Base-by-base conservation (phyloP, 2,888 invertebrate genomes). In the Vanessa cardui region DNA sequence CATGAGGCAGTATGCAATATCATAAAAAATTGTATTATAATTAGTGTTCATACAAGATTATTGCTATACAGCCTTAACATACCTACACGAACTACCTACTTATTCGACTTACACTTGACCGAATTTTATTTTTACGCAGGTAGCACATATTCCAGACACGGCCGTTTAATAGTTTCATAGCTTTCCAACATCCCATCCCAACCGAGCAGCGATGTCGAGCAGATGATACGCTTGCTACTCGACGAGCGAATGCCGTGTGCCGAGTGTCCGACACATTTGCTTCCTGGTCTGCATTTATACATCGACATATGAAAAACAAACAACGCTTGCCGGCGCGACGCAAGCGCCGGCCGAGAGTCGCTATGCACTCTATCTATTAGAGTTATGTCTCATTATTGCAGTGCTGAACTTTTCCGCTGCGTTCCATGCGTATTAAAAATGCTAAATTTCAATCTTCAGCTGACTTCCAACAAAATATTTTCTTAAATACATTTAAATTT, bases 271-370 rank as follows among this genome's bases (percentile, higher is more conserved):
- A 73, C 73, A 69, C 70, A 76, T 77, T 54, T 70, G 80, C 87
- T 89, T 90, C 90, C 89, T 88, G 85, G 86, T 87, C 84, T 83
- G 82, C 89, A 90, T 90, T 91, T 90, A 91, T 89, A 89, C 82
- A 83, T 85, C 84, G 86, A 87, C 88, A 86, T 77, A 80, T 84
- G 85, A 89, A 92, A 91, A 92, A 90, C 87, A 92, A 91, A 89
- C 89, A 89, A 88, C 78, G 80, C 83, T 79, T 74, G 77, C 84
- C 84, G 85, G 84, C 80, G 78, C 75, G 75, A 74, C 76, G 76
- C 75, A 68, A 71, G 68, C 75, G 71, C 70, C 69, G 61, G 52
- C 58, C 64, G 68, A 61, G 56, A 50, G 66, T 60, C 67, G 74
- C 64, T 73, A 58, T 76, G 71, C 66, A 72, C 75, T 76, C 72